Evolutionary conservation across 1,140 invertebrate species (phyloP), one percentile per base, ranked within the genome.

Genomic region (Zeugodacus cucurbitae): DNA sequence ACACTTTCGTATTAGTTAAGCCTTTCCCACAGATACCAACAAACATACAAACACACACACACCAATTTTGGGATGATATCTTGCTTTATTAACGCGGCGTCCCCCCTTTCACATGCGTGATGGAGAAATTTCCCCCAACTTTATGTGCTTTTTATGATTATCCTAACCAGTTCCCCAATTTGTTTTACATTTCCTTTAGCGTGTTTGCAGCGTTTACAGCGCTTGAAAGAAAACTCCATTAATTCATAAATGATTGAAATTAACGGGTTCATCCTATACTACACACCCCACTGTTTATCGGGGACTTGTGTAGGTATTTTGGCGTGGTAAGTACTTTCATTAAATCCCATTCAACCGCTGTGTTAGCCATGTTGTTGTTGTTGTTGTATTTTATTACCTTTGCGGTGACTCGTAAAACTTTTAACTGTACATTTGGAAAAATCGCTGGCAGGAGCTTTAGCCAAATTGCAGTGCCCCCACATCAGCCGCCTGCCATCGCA

Each of bases 341-440:
- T 20, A 20, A 74, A 41, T 22, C 37, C 0, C 34, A 37, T 26
- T 67, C 29, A 67, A 74, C 20, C 20, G 70, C 70, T 74, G 14
- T 14, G 64, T 8, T 34, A 14, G 37, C 70, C 34, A n/a, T 26
- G 3, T 26, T 34, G 11, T 48, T 82, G 37, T n/a, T 44, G 41
- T 22, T 11, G 1, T 8, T 82, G 8, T 70, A 70, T 82, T 82
- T 82, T 82, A 82, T 82, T 82, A 82, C 74, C 26, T 48, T 26
- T 26, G 74, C n/a, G 41, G 37, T 82, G 74, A 82, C 20, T 82
- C 74, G 74, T 82, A 82, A 82, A 82, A 82, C 22, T 44, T 82
- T 44, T 82, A 82, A 82, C 74, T 62, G 6, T 62, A 4, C n/a
- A 82, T 82, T 82, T 82, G 74, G 74, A 34, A 54, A 54, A 82